Conservation (phyloP, 2,797 vertebrate species). For the Fringilla coelebs region DNA sequence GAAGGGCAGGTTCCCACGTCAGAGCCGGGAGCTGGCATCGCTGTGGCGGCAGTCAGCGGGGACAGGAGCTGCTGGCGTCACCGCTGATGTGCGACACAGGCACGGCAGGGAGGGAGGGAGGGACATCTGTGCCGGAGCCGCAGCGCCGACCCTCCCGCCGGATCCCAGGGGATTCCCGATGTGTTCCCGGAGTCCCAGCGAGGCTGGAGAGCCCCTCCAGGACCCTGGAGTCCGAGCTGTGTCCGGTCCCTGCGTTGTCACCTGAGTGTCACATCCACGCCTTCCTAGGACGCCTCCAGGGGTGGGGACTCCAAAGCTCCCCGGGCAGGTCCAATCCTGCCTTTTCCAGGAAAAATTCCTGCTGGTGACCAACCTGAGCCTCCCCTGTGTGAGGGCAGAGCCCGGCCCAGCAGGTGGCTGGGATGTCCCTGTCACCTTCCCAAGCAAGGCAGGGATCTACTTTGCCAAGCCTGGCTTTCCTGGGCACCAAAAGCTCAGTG, state of each 20-base stretch:
- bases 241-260: rapidly evolving
- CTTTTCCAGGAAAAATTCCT: background rate
- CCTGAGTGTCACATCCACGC: background rate
- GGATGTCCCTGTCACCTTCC: background rate
- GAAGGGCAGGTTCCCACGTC: slow-evolving; percentile 29
- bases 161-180: background rate
- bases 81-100: slow-evolving; percentile 19
- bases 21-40: background rate
- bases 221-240: rapidly evolving
- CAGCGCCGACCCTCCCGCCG: background rate
- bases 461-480: background rate
- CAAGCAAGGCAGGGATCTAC: background rate
- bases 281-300: background rate
- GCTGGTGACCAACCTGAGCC: rapidly evolving
- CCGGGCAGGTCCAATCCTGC: background rate
- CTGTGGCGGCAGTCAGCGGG: slow-evolving; percentile 29
- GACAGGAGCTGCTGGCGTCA: slow-evolving; percentile 59
- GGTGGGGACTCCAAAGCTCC: background rate
- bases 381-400: background rate
- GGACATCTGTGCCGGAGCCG: background rate
- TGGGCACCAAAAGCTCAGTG: background rate
- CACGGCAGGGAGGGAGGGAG: background rate
- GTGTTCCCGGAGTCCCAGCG: rapidly evolving
- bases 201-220: background rate
- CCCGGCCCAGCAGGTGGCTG: background rate